Percentiles rank a stretch among this genome's conserved stretches.
phyloP scores from a whole-genome alignment of 2,113 vertebrate species.

The Trematocara unimaculatum region DNA sequence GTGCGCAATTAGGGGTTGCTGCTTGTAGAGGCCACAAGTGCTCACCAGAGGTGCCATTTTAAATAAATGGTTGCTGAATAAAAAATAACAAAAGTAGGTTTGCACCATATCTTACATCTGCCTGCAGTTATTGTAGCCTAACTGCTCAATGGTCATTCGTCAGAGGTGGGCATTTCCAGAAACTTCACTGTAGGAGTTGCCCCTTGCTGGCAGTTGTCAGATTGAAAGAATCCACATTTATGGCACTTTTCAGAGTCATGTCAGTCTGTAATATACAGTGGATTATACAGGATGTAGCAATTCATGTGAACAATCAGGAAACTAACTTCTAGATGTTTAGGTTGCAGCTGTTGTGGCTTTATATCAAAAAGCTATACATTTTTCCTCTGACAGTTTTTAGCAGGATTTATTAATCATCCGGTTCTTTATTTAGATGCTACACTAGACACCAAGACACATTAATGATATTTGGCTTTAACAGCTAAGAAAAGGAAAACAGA shows the following conservation, averaged over 20 bases:
- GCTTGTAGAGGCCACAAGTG: background rate
- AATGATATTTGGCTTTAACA: background rate
- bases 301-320: background rate
- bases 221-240: background rate
- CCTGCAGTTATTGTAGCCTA: background rate
- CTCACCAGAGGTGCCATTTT: background rate
- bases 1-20: background rate
- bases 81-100: background rate
- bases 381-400: background rate
- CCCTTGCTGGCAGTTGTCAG: background rate
- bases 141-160: background rate
- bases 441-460: background rate
- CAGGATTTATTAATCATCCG: background rate
- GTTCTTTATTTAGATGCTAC: background rate
- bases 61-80: background rate
- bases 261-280: background rate
- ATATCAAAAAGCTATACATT: background rate
- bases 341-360: background rate
- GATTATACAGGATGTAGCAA: accelerated
- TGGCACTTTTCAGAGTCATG: background rate
- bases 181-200: background rate
- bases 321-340: background rate
- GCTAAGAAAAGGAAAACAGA: background rate
- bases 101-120: background rate
- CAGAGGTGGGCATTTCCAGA: background rate